Evolutionary conservation across 2,888 invertebrate genomes (phyloP), one percentile per base, ranked within the genome.

Genomic region (Volucella inanis): DNA sequence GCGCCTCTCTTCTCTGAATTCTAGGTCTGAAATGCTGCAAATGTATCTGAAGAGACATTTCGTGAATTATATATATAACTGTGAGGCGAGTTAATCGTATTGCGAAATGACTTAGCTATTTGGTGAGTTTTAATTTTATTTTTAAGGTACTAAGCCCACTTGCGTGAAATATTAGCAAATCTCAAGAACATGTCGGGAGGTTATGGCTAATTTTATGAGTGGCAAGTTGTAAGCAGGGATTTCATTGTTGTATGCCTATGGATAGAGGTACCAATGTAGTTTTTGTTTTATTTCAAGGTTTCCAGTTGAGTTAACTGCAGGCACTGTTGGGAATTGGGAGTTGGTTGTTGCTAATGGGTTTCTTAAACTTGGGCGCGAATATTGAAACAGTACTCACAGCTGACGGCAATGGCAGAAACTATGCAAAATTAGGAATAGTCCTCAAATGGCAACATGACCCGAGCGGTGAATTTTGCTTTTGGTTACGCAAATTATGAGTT

Each of bases 131-230:
- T 54, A 59, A 31, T 38, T 18, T 8, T 8, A 11, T 57, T 57
- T 59, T 59, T 11, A 15, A 38, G 38, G 39, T 39, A 39, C 57
- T 59, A 38, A 41, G 11, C 14, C 55, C 55, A 55, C 31, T n/a
- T 15, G 57, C 39, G 31, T 31, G 31, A 22, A 59, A 41, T 55
- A 47, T 78, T 78, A 71, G 64, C 78, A 77, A 62, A 77, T 70
- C 61, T 61, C 38, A 38, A 61, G 76, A 76, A 62, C 54, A 62
- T 59, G n/a, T 50, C 14, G 2, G 61, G 31, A 4, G 18, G 15
- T 62, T 77, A 70, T 77, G 68, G 54, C 15, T 70, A 41, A 9
- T 78, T 70, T 78, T 78, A 68, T 61, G 68, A 67, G 54, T 45
- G 39, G 47, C 52, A 64, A 68, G 68, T 31, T 68, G 55, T 38